These are phyloP conservation scores for Puma concolor DNA, from an alignment of 2,113 vertebrate genomes.

Conservation along the genomic window DNA sequence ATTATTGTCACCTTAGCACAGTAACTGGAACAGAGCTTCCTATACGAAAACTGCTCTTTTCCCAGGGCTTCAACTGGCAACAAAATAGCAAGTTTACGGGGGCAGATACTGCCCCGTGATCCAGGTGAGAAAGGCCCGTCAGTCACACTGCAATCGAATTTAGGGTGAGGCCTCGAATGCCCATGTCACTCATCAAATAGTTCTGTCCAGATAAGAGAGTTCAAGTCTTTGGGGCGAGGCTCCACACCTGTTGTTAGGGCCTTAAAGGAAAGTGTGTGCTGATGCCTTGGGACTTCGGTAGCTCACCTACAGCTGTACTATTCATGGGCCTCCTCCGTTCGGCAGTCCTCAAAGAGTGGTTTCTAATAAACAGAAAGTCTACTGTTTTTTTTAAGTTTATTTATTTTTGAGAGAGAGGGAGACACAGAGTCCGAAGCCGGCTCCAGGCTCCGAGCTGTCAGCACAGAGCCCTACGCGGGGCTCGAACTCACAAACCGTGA, in stretches of 20 bases:
- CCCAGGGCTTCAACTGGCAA: slow-evolving; percentile 37
- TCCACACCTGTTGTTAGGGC: background rate
- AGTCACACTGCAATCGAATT: background rate
- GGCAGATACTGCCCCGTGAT: background rate
- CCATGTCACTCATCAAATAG: background rate
- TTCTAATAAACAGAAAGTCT: slow-evolving; percentile 11
- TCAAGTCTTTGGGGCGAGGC: background rate
- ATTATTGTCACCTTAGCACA: slow-evolving; percentile 71
- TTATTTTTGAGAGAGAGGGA: no score
- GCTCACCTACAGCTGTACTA: background rate
- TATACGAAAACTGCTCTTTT: slow-evolving; percentile 52
- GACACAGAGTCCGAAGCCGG: no score
- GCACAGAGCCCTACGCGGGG: no score
- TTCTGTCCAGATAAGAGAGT: background rate
- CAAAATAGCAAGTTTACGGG: slow-evolving; percentile 44
- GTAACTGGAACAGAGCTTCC: slow-evolving; percentile 45
- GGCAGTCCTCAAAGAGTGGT: background rate
- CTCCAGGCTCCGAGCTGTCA: no score
- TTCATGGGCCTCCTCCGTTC: background rate
- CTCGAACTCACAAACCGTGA: no score
- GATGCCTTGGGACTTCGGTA: background rate
- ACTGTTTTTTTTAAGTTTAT: background rate
- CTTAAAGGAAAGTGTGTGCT: background rate
- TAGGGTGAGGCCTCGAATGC: background rate
- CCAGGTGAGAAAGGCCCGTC: background rate